Evolutionary conservation across 2,888 invertebrate genomes (phyloP), one percentile per base, ranked within the genome.

Genomic region (Plagodis dolabraria): DNA sequence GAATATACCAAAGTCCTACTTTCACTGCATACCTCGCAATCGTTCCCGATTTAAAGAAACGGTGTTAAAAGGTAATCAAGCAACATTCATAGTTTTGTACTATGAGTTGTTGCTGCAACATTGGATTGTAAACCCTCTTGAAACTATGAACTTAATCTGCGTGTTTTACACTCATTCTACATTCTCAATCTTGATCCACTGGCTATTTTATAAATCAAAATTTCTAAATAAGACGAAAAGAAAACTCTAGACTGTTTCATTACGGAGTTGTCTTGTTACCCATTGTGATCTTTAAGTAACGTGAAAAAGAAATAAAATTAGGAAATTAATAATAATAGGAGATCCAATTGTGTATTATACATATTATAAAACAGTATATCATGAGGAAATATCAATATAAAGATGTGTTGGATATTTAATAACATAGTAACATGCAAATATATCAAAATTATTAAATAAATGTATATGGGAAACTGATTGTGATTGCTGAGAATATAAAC

Each of bases 301-400:
- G 60, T 68, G 70, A 69, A 83, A 79, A 76, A 77, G 77, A 77
- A 77, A 77, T 56, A 78, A 82, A 87, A 86, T 89, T 92, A 93
- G 89, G 84, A 92, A 89, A 89, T 88, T 88, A 90, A 89, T 89
- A 86, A 85, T 88, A 76, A 76, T 93, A 93, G 93, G 92, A 93
- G 92, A 87, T 92, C 91, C 92, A 93, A 92, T 92, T 92, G 89
- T 89, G 87, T 91, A 91, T 87, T 90, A 89, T 87, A 89, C 85
- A 85, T 89, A 89, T 85, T 67, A 60, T 63, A 64, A n/a, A n/a
- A 59, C 57, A 34, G 60, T 69, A 69, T 69, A 67, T 65, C 69
- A 69, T 60, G 58, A 38, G 55, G 55, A 38, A 60, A 69, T 69
- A 69, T 69, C 69, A 69, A 50, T 63, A 48, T 45, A 58, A 53